A percentile compares a stretch with the other conserved stretches of the same genome.
Evolutionary conservation across 2,797 vertebrate species (phyloP).

Genomic region (Scleropages formosus): DNA sequence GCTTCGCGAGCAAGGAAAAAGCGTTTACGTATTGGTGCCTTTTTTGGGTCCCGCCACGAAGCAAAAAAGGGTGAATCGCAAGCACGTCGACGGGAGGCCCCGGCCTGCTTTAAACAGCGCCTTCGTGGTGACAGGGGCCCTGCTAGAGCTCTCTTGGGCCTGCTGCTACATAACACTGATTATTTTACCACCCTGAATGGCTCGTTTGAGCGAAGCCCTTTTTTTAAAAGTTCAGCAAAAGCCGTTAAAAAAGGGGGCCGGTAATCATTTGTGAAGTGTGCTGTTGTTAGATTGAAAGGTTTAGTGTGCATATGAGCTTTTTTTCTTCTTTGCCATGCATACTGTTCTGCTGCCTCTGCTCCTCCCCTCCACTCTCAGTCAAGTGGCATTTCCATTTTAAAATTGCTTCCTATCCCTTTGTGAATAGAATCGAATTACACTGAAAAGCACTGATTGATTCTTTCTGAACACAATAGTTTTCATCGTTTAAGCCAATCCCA

Average conservation of each 20-base stretch:
- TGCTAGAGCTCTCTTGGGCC: background rate
- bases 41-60: background rate
- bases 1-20: background rate
- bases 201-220: slow-evolving; percentile 36
- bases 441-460: slow-evolving; percentile 73
- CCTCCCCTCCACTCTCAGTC: slow-evolving; percentile 58
- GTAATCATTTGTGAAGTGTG: slow-evolving; percentile 40
- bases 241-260: background rate
- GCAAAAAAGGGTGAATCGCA: slow-evolving; percentile 7
- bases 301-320: slow-evolving; percentile 41
- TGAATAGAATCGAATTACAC: slow-evolving; percentile 73
- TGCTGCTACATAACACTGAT: slow-evolving; percentile 13
- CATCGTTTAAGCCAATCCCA: slow-evolving; percentile 63
- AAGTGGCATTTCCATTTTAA: slow-evolving; percentile 75
- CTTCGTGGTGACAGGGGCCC: background rate
- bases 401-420: slow-evolving; percentile 70
- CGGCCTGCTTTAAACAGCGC: slow-evolving; percentile 12
- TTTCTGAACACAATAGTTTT: slow-evolving; percentile 70
- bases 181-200: slow-evolving; percentile 45
- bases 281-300: slow-evolving; percentile 48
- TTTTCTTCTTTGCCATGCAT: slow-evolving; percentile 44
- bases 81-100: background rate
- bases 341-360: slow-evolving; percentile 37
- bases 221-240: slow-evolving; percentile 4
- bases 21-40: slow-evolving; percentile 1